Conservation (phyloP, 64 coral and sea anemone species). For the Dendronephthya gigantea region DNA sequence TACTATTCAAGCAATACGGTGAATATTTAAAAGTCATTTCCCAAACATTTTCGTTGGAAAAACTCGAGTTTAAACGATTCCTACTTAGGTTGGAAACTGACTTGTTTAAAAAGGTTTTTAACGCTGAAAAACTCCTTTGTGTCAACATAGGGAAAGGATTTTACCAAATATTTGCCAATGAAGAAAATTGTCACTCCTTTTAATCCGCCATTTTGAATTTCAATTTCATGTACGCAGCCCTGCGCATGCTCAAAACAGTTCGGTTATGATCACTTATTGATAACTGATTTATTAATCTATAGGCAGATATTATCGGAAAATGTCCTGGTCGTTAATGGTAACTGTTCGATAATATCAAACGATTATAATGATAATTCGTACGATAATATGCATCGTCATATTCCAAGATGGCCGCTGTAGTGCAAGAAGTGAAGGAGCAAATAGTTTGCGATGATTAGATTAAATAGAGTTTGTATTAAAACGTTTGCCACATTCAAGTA, state of each 20-base stretch:
- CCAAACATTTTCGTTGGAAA: background rate
- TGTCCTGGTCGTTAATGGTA: too few species aligned
- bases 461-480: too few species aligned
- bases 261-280: background rate
- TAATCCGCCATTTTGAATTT: slow-evolving; percentile 6
- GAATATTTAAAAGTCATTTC: background rate
- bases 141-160: background rate
- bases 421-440: too few species aligned
- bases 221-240: background rate
- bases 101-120: background rate
- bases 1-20: background rate
- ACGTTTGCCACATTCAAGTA: too few species aligned
- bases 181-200: background rate
- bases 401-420: too few species aligned
- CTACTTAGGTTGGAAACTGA: background rate
- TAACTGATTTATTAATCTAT: background rate
- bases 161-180: background rate
- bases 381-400: too few species aligned
- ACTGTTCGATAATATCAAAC: too few species aligned
- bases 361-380: too few species aligned
- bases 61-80: background rate
- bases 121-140: background rate
- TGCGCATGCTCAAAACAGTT: too few species aligned
- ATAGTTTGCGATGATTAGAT: too few species aligned
- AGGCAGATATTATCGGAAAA: too few species aligned